A percentile compares a stretch with the other conserved stretches of the same genome.
Conservation (phyloP, 2,113 vertebrate genomes). For the Mesitornis unicolor region DNA sequence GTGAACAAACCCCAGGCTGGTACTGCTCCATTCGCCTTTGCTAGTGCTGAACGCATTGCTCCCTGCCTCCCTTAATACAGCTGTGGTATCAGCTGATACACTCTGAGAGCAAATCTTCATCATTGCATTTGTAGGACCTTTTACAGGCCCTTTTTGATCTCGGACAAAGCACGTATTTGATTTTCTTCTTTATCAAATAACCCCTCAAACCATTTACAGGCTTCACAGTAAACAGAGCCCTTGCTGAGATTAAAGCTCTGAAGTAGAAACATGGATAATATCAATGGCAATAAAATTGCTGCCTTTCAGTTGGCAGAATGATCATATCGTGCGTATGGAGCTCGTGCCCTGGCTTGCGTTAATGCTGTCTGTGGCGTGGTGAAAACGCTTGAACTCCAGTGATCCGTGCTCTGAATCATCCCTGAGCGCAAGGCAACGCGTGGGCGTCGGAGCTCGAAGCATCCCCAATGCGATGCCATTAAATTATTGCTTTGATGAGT, state of each 20-base stretch:
- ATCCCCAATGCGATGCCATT: rapidly evolving
- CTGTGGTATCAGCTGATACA: not conserved
- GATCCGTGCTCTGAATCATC: rapidly evolving
- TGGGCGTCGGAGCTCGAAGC: rapidly evolving
- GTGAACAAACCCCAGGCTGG: not conserved
- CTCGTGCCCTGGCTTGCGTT: not conserved
- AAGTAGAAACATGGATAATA: not conserved
- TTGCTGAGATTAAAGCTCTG: slow-evolving; percentile 3
- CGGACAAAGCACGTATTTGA: not conserved
- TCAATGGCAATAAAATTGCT: not conserved
- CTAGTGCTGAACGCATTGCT: not conserved
- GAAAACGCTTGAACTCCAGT: not conserved
- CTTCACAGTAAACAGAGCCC: not conserved
- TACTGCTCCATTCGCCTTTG: not conserved
- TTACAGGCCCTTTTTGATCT: not conserved
- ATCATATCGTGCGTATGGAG: not conserved
- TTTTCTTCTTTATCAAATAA: slow-evolving; percentile 18
- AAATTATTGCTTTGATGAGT: not conserved
- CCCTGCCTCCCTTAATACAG: not conserved
- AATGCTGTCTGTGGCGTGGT: not conserved
- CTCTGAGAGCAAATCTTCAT: not conserved
- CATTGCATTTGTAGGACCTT: not conserved
- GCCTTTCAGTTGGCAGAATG: not conserved
- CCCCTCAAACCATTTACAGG: not conserved
- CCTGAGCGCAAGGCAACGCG: not conserved